Evolutionary conservation across 2,888 invertebrate genomes (phyloP).

Genomic region (Acronicta aceris): DNA sequence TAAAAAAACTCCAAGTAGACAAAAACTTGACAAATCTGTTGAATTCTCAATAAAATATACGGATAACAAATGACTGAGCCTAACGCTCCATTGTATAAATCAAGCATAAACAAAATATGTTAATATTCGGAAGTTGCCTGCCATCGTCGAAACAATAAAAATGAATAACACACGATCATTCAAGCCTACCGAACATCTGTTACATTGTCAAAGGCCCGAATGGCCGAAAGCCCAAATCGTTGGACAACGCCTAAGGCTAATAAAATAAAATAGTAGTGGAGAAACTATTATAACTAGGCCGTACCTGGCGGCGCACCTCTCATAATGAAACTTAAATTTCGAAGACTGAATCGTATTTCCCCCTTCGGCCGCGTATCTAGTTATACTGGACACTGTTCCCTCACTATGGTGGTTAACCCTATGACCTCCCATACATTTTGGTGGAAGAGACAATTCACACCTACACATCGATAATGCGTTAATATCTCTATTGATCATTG

Average conservation of each 20-base stretch:
- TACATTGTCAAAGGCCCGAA: constrained; percentile 35
- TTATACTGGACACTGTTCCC: constrained; percentile 8
- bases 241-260: constrained; percentile 21
- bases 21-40: constrained; percentile 13
- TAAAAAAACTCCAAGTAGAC: not conserved
- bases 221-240: constrained; percentile 2
- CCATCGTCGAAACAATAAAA: constrained; percentile 46
- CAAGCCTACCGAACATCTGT: constrained; percentile 29
- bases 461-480: constrained; percentile 31
- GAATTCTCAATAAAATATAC: constrained; percentile 14
- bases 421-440: constrained; percentile 38
- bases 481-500: constrained; percentile 47
- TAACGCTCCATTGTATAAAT: constrained; percentile 45
- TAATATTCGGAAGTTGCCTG: constrained; percentile 46
- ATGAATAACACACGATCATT: constrained; percentile 37
- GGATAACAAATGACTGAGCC: constrained; percentile 27
- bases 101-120: constrained; percentile 36
- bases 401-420: constrained; percentile 32
- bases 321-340: not conserved
- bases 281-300: constrained; percentile 15
- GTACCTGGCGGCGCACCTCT: not conserved
- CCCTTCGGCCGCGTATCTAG: not conserved
- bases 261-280: constrained; percentile 2
- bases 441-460: constrained; percentile 49
- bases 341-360: not conserved